Base-by-base conservation (phyloP, 2,797 vertebrate species). In the Chrosomus eos region DNA sequence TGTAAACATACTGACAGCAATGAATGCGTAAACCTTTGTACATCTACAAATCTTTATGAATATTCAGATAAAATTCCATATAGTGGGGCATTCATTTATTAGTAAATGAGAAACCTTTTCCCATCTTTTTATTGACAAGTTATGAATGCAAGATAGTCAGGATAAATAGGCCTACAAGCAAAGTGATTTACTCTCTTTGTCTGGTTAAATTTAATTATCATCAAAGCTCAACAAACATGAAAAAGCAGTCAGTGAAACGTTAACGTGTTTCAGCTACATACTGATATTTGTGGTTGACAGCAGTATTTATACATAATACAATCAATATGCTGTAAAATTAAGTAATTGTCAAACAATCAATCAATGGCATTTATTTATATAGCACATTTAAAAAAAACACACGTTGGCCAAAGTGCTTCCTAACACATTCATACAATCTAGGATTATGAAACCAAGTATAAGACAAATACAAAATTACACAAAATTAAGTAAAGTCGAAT, bases 61-160 rank as follows among this genome's bases (percentile, higher is more conserved):
- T 78, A 40, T 13, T 71, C 23, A 10, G 53, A 11, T 58, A 10
- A 4, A 62, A 14, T 62, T 60, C 58, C 11, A 3, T 31, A 28
- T 19, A 43, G 3, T 66, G 23, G 38, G 11, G 31, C 28, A 53
- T 70, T 33, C 4, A 21, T 67, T 75, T 53, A 68, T 68, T 16
- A 64, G 45, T 38, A 26, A 43, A 71, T 43, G n/a, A 71, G 40
- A 72, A 72, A 72, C n/a, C 5, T 72, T 48, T 26, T 48, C 13
- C 19, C 43, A 31, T 31, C 26, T 48, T 58, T 83, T 45, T 13
- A 81, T 67, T 70, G 45, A 31, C 76, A 74, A 80, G 43, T 51
- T 45, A 16, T 45, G 5, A 51, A 74, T 74, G 45, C 18, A 33
- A 31, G 19, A 51, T 9, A 33, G 43, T 53, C 45, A 23, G 26